Conservation (phyloP, 2,113 vertebrate species). For the Gadus macrocephalus region DNA sequence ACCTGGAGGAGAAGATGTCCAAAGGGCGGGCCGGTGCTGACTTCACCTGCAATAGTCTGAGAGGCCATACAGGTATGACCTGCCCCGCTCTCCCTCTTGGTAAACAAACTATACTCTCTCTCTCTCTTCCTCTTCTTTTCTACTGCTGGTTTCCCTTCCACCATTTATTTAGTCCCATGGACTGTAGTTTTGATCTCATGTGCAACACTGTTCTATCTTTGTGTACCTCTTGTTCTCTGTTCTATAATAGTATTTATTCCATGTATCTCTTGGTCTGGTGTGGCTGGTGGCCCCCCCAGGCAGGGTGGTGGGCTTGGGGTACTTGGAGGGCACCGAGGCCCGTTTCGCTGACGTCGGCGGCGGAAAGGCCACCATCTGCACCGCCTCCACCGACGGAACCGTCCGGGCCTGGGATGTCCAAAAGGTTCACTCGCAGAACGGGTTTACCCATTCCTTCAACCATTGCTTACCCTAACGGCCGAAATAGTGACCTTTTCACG, state of each 20-base stretch:
- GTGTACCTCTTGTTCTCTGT: no score
- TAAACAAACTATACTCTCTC: not conserved
- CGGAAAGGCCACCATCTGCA: slow-evolving; percentile 60
- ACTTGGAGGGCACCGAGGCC: slow-evolving; percentile 54
- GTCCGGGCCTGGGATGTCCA: slow-evolving; percentile 72
- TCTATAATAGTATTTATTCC: no score
- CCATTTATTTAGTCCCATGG: rapidly evolving
- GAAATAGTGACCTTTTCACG: no score
- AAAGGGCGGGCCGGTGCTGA: slow-evolving; percentile 65
- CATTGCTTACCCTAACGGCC: no score
- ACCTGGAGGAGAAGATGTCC: slow-evolving; percentile 73
- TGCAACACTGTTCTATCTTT: no score
- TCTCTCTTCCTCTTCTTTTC: not conserved
- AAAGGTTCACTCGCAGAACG: slow-evolving; percentile 48
- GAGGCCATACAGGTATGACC: slow-evolving; percentile 69
- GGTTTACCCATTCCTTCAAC: no score
- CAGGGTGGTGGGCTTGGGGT: slow-evolving; percentile 59
- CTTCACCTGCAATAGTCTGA: slow-evolving; percentile 73
- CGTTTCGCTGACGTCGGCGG: slow-evolving; percentile 50
- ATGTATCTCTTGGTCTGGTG: no score
- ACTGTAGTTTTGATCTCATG: not conserved
- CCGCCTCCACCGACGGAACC: slow-evolving; percentile 70
- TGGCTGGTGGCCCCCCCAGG: slow-evolving; percentile 59
- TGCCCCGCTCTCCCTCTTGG: not conserved
- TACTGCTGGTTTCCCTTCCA: not conserved